Conservation (phyloP, 2,888 invertebrate genomes). For the Liposcelis brunnea region DNA sequence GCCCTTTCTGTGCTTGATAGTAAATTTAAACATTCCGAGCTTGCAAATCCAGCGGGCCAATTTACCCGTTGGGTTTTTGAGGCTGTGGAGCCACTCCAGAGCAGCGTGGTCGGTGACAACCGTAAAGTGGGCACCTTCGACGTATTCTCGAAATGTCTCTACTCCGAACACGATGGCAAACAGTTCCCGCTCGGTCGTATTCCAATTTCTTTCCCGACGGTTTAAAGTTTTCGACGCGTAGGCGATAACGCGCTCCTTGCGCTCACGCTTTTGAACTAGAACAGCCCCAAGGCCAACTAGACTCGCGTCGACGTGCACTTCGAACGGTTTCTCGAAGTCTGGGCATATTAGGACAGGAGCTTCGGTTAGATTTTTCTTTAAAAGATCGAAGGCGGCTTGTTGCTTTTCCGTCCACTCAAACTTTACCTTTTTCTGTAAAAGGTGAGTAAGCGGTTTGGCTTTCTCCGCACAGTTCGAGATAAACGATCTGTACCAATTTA, state of each 20-base stretch:
- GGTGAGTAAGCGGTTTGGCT: background rate
- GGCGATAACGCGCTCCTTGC: background rate
- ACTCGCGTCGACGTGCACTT: background rate
- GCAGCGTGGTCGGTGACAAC: constrained; percentile 1
- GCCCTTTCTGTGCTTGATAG: background rate
- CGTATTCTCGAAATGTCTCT: background rate
- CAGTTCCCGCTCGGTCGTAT: background rate
- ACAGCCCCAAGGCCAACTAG: background rate
- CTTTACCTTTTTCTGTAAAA: constrained; percentile 1
- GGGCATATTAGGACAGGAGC: constrained; percentile 3
- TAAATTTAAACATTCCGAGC: background rate
- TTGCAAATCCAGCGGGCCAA: background rate
- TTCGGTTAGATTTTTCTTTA: background rate
- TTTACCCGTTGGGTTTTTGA: constrained; percentile 4
- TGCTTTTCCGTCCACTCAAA: constrained; percentile 8
- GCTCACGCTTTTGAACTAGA: background rate
- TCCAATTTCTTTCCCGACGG: background rate
- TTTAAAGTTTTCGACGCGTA: constrained; percentile 2
- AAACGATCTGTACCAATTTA: constrained; percentile 4
- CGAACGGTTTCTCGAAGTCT: constrained; percentile 2
- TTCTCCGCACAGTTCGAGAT: constrained; percentile 1
- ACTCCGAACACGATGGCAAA: background rate
- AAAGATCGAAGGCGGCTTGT: constrained; percentile 3
- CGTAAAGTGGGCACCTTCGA: background rate
- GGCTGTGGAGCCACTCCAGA: background rate